Evolutionary conservation across 2,113 vertebrate genomes (phyloP).

Genomic region (Tupaia tana): DNA sequence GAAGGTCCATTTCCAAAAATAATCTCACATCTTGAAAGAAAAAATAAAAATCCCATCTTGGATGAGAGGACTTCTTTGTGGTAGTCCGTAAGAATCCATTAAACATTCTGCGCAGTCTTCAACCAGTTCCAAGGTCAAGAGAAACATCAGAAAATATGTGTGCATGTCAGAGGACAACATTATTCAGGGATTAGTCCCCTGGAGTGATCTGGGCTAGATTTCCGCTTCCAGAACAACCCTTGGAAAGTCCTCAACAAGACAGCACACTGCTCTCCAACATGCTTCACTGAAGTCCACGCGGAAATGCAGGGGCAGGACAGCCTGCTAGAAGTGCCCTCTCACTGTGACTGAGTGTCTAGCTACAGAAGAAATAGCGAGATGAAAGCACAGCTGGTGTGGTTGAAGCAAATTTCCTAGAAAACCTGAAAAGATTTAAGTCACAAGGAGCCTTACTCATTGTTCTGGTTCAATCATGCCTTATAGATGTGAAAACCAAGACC

Average conservation of each 20-base stretch:
- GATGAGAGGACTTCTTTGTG: not conserved
- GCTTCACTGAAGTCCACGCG: not conserved
- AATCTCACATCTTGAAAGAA: not conserved
- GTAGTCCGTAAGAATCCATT: slow-evolving; percentile 6
- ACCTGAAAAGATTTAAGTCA: not conserved
- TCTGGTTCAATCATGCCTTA: not conserved
- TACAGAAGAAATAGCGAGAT: not conserved
- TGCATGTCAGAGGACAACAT: slow-evolving; percentile 59
- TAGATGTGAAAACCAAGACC: slow-evolving; percentile 30
- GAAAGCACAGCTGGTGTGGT: not conserved
- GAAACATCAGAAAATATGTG: slow-evolving; percentile 69
- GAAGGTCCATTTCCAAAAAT: not conserved
- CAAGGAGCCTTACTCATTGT: slow-evolving; percentile 9
- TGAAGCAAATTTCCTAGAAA: not conserved
- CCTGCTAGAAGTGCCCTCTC: not conserved
- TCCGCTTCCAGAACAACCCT: slow-evolving; percentile 67
- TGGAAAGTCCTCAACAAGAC: slow-evolving; percentile 65
- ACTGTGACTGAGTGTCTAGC: not conserved
- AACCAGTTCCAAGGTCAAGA: slow-evolving; percentile 76
- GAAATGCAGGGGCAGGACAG: not conserved
- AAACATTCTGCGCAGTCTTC: slow-evolving; percentile 64
- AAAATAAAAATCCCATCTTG: not conserved
- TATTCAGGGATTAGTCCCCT: slow-evolving; percentile 75
- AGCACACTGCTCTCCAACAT: slow-evolving; percentile 31
- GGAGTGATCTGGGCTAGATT: slow-evolving; percentile 75